A percentile compares a stretch with the other conserved stretches of the same genome.
Evolutionary conservation across 2,888 invertebrate species (phyloP).

Genomic region (Trichogramma evanescens): DNA sequence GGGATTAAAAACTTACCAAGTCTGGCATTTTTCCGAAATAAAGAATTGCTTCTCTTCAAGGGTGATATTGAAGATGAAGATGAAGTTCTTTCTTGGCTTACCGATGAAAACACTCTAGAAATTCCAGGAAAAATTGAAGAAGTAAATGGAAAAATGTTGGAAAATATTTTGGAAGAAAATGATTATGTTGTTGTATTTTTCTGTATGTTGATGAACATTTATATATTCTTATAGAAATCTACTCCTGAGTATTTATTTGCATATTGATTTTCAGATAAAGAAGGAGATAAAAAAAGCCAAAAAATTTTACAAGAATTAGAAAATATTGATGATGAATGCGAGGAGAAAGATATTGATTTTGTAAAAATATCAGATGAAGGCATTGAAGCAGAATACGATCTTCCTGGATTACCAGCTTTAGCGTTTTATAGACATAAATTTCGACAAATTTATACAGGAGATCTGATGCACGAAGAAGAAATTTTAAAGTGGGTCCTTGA

Average conservation of each 20-base stretch:
- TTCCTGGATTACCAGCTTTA: slow-evolving; percentile 71
- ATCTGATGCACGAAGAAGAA: slow-evolving; percentile 85
- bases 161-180: slow-evolving; percentile 79
- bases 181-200: slow-evolving; percentile 88
- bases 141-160: slow-evolving; percentile 83
- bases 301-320: slow-evolving; percentile 83
- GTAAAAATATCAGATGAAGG: slow-evolving; percentile 86
- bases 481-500: slow-evolving; percentile 86
- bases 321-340: slow-evolving; percentile 89
- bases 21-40: slow-evolving; percentile 84
- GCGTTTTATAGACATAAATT: slow-evolving; percentile 84
- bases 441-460: slow-evolving; percentile 80
- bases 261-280: slow-evolving; percentile 59
- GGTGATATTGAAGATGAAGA: slow-evolving; percentile 88
- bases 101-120: slow-evolving; percentile 82
- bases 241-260: not conserved
- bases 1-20: slow-evolving; percentile 79
- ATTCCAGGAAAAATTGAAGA: slow-evolving; percentile 91
- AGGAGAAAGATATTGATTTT: slow-evolving; percentile 84
- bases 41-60: slow-evolving; percentile 76
- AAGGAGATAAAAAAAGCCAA: slow-evolving; percentile 82
- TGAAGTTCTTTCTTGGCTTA: slow-evolving; percentile 84
- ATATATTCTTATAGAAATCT: too few relatives aligned
- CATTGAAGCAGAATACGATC: slow-evolving; percentile 80
- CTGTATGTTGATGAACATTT: slow-evolving; percentile 58